Conservation (phyloP, 2,888 invertebrate genomes). For the Gastrophysa polygoni region DNA sequence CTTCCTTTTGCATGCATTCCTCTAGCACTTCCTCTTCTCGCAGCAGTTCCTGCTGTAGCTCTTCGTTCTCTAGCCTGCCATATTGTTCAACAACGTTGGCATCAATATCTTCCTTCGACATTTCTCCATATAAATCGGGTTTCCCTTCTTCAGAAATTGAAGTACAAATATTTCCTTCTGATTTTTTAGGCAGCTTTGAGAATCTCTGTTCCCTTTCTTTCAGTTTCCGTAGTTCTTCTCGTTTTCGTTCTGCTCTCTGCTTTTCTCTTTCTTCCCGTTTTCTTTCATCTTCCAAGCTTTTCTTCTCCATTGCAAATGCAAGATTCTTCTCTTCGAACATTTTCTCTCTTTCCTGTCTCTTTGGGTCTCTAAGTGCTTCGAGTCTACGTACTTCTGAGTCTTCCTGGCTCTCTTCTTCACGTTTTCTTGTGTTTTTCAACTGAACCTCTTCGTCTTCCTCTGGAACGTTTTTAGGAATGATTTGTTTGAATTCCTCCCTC, state of each 20-base stretch:
- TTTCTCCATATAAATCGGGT: slow-evolving; percentile 63
- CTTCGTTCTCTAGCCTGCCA: slow-evolving; percentile 54
- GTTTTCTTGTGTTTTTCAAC: slow-evolving; percentile 57
- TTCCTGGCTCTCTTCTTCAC: slow-evolving; percentile 44
- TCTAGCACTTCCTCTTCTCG: background rate
- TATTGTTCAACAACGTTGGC: slow-evolving; percentile 65
- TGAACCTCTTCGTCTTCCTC: slow-evolving; percentile 46
- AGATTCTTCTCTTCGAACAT: slow-evolving; percentile 59
- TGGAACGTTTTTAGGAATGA: slow-evolving; percentile 48
- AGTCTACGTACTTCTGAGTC: slow-evolving; percentile 48
- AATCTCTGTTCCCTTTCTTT: slow-evolving; percentile 37
- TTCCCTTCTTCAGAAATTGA: slow-evolving; percentile 35
- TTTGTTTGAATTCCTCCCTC: slow-evolving; percentile 48
- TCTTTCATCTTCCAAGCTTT: slow-evolving; percentile 62
- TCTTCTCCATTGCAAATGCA: slow-evolving; percentile 57
- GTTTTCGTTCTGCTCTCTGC: slow-evolving; percentile 53
- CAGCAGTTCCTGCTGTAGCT: slow-evolving; percentile 12
- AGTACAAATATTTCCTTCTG: slow-evolving; percentile 49
- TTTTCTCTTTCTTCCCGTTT: slow-evolving; percentile 59
- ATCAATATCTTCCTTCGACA: slow-evolving; percentile 63
- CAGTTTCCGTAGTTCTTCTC: slow-evolving; percentile 44
- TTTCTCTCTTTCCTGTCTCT: slow-evolving; percentile 64
- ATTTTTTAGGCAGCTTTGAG: slow-evolving; percentile 41
- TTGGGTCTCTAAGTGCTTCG: slow-evolving; percentile 55
- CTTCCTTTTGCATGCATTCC: background rate